A percentile compares a stretch with the other conserved stretches of the same genome.
Conservation (phyloP, 2,113 vertebrate species). For the Isichthys henryi region DNA sequence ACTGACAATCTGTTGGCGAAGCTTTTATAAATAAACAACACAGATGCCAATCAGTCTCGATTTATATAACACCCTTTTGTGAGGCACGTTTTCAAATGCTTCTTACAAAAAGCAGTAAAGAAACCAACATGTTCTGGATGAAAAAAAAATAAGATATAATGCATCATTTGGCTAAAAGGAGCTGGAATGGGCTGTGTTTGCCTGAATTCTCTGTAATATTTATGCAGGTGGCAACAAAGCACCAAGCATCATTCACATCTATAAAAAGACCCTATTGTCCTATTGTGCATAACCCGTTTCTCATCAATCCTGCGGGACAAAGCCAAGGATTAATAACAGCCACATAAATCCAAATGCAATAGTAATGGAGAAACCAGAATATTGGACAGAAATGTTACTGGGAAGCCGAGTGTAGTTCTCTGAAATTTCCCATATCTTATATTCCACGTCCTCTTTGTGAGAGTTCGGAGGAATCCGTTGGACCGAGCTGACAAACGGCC, state of each 20-base stretch:
- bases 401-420: not conserved
- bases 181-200: not conserved
- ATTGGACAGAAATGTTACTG: not conserved
- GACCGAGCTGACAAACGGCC: not conserved
- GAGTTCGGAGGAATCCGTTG: not conserved
- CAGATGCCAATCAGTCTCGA: constrained; percentile 33
- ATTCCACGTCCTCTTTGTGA: not conserved
- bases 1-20: not conserved
- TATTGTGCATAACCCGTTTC: not conserved
- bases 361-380: not conserved
- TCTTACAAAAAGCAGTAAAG: not conserved
- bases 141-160: constrained; percentile 21
- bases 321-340: constrained; percentile 6
- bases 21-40: constrained; percentile 18
- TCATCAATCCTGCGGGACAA: constrained; percentile 5
- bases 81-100: constrained; percentile 21
- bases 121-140: constrained; percentile 22
- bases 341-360: constrained; percentile 9
- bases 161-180: constrained; percentile 11
- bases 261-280: constrained; percentile 1
- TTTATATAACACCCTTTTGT: constrained; percentile 23
- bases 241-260: not conserved
- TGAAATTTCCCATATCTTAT: not conserved
- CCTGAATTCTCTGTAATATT: not conserved
- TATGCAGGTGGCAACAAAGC: constrained; percentile 3